Base-by-base conservation (phyloP, 30 jellyfish, hydroid and myxozoan species). In the Aurelia sp. region DNA sequence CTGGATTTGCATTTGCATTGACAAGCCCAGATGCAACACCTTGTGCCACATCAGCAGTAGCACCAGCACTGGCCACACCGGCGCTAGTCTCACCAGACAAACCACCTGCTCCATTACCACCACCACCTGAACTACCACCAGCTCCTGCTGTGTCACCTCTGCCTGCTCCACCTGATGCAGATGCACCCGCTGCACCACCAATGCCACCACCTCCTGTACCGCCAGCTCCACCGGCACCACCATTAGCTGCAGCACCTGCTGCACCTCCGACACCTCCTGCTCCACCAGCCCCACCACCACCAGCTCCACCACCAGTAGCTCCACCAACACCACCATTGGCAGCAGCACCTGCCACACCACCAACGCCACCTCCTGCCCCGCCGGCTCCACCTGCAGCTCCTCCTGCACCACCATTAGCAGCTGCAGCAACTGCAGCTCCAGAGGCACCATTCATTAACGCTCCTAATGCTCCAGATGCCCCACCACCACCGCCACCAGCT, bases 51-150 rank as follows among this genome's bases (percentile, higher is more conserved):
- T 78, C 96, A 18, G 93, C 93, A 19, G 82, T 51, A 22, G 74
- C 40, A 17, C 90, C 90, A 4, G 90, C 96, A 30, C 70, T 73
- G 13, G 87, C 88, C 86, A 73, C 53, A 4, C 91, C 92, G 17
- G 85, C 91, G 18, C 92, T 78, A 22, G 89, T 71, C 9, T 47
- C 81, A 3, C 96, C 96, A 22, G 91, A 62, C 17, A 71, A 64
- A 0, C 90, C 96, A 6, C 88, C 91, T 4, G 91, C 96, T 7
- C 91, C 96, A 72, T 73, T 65, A 22, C 94, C 88, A 15, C 94
- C 93, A 19, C 84, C 86, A 48, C 79, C 84, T 41, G 68, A 33
- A 13, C 90, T 68, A 1, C 90, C 90, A 13, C 83, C 90, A 12
- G 82, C 90, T 8, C 81, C 84, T 6, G 51, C 70, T 6, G 47